Evolutionary conservation across 2,113 vertebrate species (phyloP).

Genomic region (Indri indri): DNA sequence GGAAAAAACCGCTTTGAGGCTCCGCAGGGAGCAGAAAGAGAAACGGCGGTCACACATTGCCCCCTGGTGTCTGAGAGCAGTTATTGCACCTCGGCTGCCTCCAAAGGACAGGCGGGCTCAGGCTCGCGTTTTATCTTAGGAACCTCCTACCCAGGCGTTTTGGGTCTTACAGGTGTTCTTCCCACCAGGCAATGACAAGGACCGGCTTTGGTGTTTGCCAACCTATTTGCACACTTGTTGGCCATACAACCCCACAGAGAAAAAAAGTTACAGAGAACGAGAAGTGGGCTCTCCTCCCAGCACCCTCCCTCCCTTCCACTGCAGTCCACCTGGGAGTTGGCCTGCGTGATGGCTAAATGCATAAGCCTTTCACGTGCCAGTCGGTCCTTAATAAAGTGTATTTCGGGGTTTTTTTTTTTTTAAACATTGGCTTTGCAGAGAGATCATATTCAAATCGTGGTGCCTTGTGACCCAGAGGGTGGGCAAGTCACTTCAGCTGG

Average conservation of each 20-base stretch:
- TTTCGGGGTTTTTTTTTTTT: too few relatives aligned
- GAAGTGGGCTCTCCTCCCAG: neutral
- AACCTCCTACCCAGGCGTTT: neutral
- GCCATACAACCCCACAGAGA: neutral
- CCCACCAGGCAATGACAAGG: neutral
- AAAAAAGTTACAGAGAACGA: neutral
- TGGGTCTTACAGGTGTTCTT: neutral
- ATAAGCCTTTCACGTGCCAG: neutral
- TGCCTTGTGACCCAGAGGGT: neutral
- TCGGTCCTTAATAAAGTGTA: neutral
- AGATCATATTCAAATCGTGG: neutral
- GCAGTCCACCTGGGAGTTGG: neutral
- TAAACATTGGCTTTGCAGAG: neutral
- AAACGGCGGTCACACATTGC: neutral
- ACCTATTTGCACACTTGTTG: neutral
- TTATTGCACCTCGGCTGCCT: neutral
- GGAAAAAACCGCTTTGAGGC: neutral
- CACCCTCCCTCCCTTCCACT: rapidly evolving
- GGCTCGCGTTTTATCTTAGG: rapidly evolving
- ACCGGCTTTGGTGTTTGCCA: neutral
- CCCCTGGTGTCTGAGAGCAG: neutral
- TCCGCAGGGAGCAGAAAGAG: rapidly evolving
- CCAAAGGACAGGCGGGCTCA: neutral
- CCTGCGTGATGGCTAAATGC: neutral
- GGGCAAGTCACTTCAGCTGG: neutral